phyloP scores from a whole-genome alignment of 2,888 invertebrate genomes.

The Nephrotoma appendiculata region DNA sequence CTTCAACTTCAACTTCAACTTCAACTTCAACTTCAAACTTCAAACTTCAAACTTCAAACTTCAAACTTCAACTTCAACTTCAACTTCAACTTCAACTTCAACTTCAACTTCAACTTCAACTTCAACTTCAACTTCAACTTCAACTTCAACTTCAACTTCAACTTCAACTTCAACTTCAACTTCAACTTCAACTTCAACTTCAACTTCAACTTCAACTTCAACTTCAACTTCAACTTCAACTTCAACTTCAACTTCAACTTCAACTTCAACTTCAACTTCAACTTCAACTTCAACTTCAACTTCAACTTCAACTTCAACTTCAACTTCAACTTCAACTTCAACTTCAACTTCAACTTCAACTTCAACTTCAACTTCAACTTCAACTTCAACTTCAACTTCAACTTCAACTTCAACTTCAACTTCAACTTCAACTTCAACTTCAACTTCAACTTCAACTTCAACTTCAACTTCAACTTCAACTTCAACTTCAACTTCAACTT shows the following conservation, averaged over 20 bases:
- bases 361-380: constrained; percentile 9
- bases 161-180: constrained; percentile 8
- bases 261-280: constrained; percentile 9
- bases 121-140: constrained; percentile 7
- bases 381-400: constrained; percentile 9
- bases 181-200: constrained; percentile 7
- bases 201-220: constrained; percentile 6
- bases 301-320: constrained; percentile 8
- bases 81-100: constrained; percentile 7
- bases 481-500: constrained; percentile 8
- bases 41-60: too few species aligned
- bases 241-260: constrained; percentile 8
- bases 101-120: constrained; percentile 7
- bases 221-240: constrained; percentile 6
- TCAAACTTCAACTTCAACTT: constrained; percentile 3
- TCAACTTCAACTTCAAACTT: constrained; percentile 7
- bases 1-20: constrained; percentile 7
- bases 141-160: constrained; percentile 6
- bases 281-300: constrained; percentile 9
- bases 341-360: constrained; percentile 9
- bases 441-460: neutral
- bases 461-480: constrained; percentile 1
- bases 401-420: constrained; percentile 9
- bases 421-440: constrained; percentile 4
- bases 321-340: constrained; percentile 9